Evolutionary conservation across 2,113 vertebrate species (phyloP).

Genomic region (Pterocles gutturalis): DNA sequence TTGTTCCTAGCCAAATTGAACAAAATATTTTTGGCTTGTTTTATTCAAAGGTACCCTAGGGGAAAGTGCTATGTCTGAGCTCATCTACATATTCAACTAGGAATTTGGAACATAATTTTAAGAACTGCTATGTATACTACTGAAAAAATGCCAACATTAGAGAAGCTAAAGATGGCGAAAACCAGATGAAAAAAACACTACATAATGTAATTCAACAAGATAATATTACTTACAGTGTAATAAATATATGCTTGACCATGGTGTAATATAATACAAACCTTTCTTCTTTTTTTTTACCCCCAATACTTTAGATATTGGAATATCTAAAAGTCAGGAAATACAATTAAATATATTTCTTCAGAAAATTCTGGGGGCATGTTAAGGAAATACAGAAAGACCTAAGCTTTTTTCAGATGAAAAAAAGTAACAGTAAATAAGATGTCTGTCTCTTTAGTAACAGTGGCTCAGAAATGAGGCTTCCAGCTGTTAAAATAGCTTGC

Average conservation of each 20-base stretch:
- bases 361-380: not conserved
- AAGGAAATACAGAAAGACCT: not conserved
- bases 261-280: not conserved
- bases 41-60: slow-evolving; percentile 45
- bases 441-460: not conserved
- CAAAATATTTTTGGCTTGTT: slow-evolving; percentile 55
- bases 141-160: slow-evolving; percentile 23
- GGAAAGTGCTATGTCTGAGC: slow-evolving; percentile 57
- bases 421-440: not conserved
- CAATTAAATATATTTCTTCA: not conserved
- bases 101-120: slow-evolving; percentile 55
- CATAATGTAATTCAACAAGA: slow-evolving; percentile 29
- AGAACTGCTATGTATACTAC: not conserved
- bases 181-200: not conserved
- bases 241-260: not conserved
- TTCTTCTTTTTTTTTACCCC: not conserved
- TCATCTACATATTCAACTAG: slow-evolving; percentile 61
- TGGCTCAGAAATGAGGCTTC: not conserved
- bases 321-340: not conserved
- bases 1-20: slow-evolving; percentile 49
- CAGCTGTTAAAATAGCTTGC: not conserved
- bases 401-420: not conserved
- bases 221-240: not conserved
- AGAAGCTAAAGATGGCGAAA: slow-evolving; percentile 4
- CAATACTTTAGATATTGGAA: not conserved